phyloP scores from a whole-genome alignment of 1,140 invertebrate species.

The Eueides isabella region DNA sequence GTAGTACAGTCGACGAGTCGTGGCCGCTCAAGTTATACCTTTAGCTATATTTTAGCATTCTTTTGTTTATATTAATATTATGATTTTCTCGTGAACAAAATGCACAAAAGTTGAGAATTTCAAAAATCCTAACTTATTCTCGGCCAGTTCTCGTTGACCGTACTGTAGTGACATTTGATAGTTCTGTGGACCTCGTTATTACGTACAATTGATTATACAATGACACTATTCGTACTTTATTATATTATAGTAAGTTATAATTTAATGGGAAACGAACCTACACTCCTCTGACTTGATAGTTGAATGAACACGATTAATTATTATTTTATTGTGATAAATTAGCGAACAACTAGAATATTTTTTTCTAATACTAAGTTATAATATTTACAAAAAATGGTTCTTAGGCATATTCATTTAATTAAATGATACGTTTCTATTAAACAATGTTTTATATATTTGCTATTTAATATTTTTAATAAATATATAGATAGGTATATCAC shows the following conservation, averaged over 20 bases:
- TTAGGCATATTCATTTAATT: not conserved
- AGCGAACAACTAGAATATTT: not conserved
- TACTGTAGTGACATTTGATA: not conserved
- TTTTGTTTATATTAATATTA: no score
- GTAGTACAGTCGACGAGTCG: no score
- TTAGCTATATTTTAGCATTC: no score
- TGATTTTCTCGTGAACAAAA: no score
- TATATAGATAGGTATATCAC: no score
- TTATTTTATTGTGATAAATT: not conserved
- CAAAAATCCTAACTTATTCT: no score
- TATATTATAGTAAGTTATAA: not conserved
- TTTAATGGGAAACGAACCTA: not conserved
- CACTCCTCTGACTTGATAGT: not conserved
- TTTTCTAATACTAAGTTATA: conserved; percentile 9
- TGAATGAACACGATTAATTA: conserved; percentile 17
- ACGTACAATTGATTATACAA: conserved; percentile 12
- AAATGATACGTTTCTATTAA: conserved; percentile 1
- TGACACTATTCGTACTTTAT: no score
- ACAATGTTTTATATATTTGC: not conserved
- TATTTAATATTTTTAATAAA: not conserved
- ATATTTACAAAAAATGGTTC: conserved; percentile 13
- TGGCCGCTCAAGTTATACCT: no score
- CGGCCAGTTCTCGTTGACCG: no score
- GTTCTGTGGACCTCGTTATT: conserved; percentile 5
- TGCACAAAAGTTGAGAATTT: no score